Percentiles rank a stretch among this genome's conserved stretches.
Evolutionary conservation across 2,888 invertebrate species (phyloP).

Genomic region (Nemurella pictetii): DNA sequence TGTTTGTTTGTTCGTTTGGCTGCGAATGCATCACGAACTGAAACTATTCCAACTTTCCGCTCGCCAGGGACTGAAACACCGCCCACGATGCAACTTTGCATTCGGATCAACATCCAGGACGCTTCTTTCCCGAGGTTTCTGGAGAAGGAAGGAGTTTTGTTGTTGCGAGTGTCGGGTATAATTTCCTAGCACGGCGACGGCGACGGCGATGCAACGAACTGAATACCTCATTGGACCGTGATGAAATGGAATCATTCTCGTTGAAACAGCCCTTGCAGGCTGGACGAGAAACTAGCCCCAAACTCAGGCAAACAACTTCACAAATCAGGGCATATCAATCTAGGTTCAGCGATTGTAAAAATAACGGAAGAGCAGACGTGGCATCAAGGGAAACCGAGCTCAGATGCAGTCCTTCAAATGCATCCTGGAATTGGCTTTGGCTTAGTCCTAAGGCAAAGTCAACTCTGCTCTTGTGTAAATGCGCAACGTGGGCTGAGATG

Average conservation of each 20-base stretch:
- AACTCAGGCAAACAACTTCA: not conserved
- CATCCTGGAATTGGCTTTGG: no score
- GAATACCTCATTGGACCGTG: not conserved
- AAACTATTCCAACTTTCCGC: not conserved
- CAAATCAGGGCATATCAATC: not conserved
- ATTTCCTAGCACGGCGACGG: not conserved
- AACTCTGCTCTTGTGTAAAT: not conserved
- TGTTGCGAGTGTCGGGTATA: not conserved
- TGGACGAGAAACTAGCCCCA: not conserved
- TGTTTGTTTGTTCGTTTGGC: not conserved
- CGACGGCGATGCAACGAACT: constrained; percentile 15
- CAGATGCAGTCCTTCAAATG: no score
- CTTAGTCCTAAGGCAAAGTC: not conserved
- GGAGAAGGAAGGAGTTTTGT: not conserved
- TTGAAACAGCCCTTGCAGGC: constrained; percentile 7
- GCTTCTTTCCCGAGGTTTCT: not conserved
- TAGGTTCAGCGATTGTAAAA: not conserved
- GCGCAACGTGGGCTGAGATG: not conserved
- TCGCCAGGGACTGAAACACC: not conserved
- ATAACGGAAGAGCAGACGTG: not conserved
- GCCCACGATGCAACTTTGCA: not conserved
- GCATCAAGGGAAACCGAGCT: not conserved
- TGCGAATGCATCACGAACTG: not conserved
- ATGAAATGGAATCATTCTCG: constrained; percentile 13
- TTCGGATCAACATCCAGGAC: not conserved